Conservation (phyloP, 2,113 vertebrate species). For the Dicentrarchus labrax region DNA sequence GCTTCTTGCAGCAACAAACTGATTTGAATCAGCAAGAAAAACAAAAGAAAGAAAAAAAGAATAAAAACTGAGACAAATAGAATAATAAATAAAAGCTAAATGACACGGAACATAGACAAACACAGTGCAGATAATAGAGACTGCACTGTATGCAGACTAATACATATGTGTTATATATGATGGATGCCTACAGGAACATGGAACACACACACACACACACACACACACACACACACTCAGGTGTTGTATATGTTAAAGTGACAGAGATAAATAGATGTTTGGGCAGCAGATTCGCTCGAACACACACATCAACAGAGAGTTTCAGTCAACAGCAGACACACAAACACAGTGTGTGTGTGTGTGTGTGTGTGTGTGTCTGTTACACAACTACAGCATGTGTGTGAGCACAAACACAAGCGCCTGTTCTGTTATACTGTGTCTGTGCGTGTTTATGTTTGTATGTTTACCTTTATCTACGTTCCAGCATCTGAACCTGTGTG, state of each 20-base stretch:
- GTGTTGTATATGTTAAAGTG: not conserved
- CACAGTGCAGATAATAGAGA: not conserved
- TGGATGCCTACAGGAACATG: not conserved
- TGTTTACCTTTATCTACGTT: not conserved
- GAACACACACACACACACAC: slow-evolving; percentile 11
- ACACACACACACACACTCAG: slow-evolving; percentile 3
- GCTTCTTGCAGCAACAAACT: not conserved
- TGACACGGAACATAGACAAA: not conserved
- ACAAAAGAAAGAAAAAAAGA: not conserved
- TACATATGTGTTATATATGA: fast-evolving
- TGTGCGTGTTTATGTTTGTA: not conserved
- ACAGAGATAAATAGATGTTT: slow-evolving; percentile 43
- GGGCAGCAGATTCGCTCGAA: slow-evolving; percentile 22
- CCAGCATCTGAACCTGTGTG: not conserved
- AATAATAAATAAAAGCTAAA: not conserved
- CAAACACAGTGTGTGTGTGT: not conserved
- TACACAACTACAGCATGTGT: not conserved
- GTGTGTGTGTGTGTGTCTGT: not conserved
- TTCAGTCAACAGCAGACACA: slow-evolving; percentile 8
- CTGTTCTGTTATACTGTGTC: not conserved
- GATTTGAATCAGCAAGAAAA: not conserved
- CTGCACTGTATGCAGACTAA: not conserved
- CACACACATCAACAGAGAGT: slow-evolving; percentile 11
- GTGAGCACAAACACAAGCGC: not conserved
- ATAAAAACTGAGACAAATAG: not conserved